Percentiles rank a stretch among this genome's conserved stretches.
Evolutionary conservation across 2,888 invertebrate species (phyloP).

Genomic region (Pristionchus fissidentatus): DNA sequence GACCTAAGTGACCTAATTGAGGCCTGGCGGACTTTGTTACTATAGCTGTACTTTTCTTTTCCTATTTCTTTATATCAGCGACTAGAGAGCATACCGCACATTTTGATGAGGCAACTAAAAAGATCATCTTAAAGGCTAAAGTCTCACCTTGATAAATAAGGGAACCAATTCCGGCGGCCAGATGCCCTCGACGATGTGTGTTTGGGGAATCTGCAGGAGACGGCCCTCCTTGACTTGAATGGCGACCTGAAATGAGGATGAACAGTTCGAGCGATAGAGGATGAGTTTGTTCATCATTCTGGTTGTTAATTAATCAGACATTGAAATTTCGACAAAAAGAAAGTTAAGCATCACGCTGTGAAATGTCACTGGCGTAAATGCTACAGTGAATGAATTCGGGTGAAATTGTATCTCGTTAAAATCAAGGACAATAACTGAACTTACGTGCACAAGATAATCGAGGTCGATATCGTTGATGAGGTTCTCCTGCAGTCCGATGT

Average conservation of each 20-base stretch:
- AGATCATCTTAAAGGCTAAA: background rate
- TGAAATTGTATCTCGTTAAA: too few relatives aligned
- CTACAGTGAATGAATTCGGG: too few relatives aligned
- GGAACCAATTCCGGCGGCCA: slow-evolving; percentile 73
- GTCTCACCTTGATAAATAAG: slow-evolving; percentile 69
- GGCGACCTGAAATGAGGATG: slow-evolving; percentile 63
- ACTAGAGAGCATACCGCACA: background rate
- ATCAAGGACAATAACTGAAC: too few relatives aligned
- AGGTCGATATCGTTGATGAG: slow-evolving; percentile 70
- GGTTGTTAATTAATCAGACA: too few relatives aligned
- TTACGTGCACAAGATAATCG: slow-evolving; percentile 68
- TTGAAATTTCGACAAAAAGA: background rate
- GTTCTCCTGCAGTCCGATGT: slow-evolving; percentile 70
- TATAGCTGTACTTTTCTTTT: background rate
- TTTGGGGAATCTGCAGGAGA: slow-evolving; percentile 69
- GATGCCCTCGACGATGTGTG: slow-evolving; percentile 71
- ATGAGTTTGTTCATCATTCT: too few relatives aligned
- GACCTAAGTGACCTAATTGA: too few relatives aligned
- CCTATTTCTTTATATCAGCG: background rate
- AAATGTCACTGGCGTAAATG: background rate
- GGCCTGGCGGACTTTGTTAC: too few relatives aligned
- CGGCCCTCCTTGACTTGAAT: slow-evolving; percentile 73
- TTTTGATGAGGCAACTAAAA: background rate
- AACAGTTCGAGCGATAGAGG: background rate
- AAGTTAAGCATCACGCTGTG: background rate